Percentiles rank a stretch among this genome's conserved stretches.
These are phyloP conservation scores for Atrina japonica DNA, from an alignment of 2,888 invertebrate species.

Conservation along the genomic window DNA sequence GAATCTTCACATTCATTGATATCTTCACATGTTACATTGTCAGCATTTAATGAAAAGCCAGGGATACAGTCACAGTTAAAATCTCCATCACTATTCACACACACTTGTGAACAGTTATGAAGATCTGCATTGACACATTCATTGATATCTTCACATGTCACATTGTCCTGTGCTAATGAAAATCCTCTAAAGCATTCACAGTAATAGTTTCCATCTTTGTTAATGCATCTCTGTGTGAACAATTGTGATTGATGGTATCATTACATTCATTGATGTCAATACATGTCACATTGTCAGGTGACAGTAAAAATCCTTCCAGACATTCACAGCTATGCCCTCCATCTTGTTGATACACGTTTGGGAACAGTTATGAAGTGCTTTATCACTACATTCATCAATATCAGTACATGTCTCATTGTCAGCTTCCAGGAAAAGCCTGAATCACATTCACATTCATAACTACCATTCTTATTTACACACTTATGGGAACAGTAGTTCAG, in stretches of 20 bases:
- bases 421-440: background rate
- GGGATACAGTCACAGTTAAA: constrained; percentile 8
- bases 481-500: background rate
- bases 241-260: background rate
- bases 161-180: background rate
- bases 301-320: constrained; percentile 1
- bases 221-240: constrained; percentile 17
- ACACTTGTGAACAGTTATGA: constrained; percentile 9
- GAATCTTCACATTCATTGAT: constrained; percentile 11
- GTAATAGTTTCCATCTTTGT: constrained; percentile 8
- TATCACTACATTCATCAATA: constrained; percentile 1
- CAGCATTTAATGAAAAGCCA: background rate
- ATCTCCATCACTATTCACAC: constrained; percentile 9
- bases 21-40: constrained; percentile 8
- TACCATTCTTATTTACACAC: constrained; percentile 1
- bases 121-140: constrained; percentile 1
- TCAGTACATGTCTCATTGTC: background rate
- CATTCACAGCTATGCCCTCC: constrained; percentile 12
- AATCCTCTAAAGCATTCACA: constrained; percentile 14
- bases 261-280: constrained; percentile 10
- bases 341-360: constrained; percentile 1
- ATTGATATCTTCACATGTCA: constrained; percentile 23
- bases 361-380: constrained; percentile 6
- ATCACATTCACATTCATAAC: constrained; percentile 13
- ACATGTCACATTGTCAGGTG: background rate